A percentile compares a stretch with the other conserved stretches of the same genome.
Evolutionary conservation across 1,140 invertebrate genomes (phyloP).

Genomic region (Drosophila lini): DNA sequence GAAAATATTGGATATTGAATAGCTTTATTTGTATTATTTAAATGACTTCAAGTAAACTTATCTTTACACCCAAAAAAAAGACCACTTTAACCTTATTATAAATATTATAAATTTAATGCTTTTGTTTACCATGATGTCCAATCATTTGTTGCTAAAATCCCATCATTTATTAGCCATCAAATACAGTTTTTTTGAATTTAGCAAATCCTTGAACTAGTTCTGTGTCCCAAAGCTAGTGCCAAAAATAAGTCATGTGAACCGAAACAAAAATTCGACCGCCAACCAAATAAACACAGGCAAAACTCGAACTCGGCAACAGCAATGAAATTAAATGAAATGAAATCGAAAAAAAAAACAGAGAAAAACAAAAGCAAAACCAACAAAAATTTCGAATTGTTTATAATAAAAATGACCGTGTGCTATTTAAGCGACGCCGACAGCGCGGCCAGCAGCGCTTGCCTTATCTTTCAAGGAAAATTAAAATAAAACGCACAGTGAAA

Average conservation of each 20-base stretch:
- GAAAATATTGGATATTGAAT: neutral
- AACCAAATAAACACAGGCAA: slow-evolving; percentile 60
- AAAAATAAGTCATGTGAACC: slow-evolving; percentile 66
- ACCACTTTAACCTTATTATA: neutral
- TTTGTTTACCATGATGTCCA: neutral
- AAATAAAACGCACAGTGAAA: slow-evolving; percentile 51
- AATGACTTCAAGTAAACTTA: neutral
- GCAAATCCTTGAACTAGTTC: slow-evolving; percentile 79
- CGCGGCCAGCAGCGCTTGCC: slow-evolving; percentile 44
- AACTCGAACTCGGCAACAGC: slow-evolving; percentile 71
- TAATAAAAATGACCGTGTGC: slow-evolving; percentile 83
- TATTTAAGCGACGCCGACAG: slow-evolving; percentile 72
- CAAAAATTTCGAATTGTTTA: slow-evolving; percentile 78
- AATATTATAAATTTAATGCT: neutral
- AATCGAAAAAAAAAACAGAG: slow-evolving; percentile 38
- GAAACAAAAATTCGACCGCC: slow-evolving; percentile 57
- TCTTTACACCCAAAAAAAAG: neutral
- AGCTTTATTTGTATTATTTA: neutral
- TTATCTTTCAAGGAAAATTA: slow-evolving; percentile 82
- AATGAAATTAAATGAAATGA: slow-evolving; percentile 48
- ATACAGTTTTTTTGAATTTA: slow-evolving; percentile 29
- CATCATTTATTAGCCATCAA: slow-evolving; percentile 32
- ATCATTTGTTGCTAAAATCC: slow-evolving; percentile 24
- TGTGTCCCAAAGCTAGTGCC: slow-evolving; percentile 42
- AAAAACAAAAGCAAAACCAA: slow-evolving; percentile 27